A percentile compares a stretch with the other conserved stretches of the same genome.
phyloP scores from a whole-genome alignment of 2,797 vertebrate species.

The Sebastes miniatus region DNA sequence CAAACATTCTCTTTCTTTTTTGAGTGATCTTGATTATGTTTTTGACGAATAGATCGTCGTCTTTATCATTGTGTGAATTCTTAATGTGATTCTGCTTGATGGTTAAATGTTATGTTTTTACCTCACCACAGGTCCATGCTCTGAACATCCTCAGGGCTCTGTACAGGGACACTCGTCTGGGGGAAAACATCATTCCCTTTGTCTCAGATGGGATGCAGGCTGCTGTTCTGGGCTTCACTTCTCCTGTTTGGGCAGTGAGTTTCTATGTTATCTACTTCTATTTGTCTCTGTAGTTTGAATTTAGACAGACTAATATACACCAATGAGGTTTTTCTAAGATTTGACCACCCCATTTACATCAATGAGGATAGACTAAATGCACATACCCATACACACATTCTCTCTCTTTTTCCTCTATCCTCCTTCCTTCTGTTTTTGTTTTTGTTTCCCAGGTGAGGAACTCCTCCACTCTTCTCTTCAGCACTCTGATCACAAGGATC shows the following conservation, averaged over 20 bases:
- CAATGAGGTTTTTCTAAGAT: background rate
- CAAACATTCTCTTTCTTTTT: background rate
- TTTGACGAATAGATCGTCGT: background rate
- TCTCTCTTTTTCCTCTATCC: background rate
- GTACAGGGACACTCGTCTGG: constrained; percentile 92
- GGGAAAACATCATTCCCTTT: constrained; percentile 93
- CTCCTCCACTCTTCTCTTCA: constrained; percentile 97
- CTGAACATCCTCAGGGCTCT: constrained; percentile 95
- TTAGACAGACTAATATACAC: background rate
- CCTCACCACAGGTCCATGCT: constrained; percentile 88
- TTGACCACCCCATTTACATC: background rate
- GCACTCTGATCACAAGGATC: constrained; percentile 94
- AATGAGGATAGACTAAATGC: background rate
- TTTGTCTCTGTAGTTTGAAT: background rate
- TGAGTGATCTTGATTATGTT: background rate
- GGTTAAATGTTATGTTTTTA: background rate
- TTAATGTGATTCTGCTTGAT: background rate
- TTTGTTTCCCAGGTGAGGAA: constrained; percentile 88
- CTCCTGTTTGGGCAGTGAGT: constrained; percentile 97
- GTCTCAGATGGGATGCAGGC: constrained; percentile 92
- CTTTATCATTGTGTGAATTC: background rate
- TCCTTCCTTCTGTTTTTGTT: background rate
- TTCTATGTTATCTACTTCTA: background rate
- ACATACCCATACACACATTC: background rate
- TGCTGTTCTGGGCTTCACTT: constrained; percentile 92